Base-by-base conservation (phyloP, 2,888 invertebrate species). In the Leucozona laternaria region DNA sequence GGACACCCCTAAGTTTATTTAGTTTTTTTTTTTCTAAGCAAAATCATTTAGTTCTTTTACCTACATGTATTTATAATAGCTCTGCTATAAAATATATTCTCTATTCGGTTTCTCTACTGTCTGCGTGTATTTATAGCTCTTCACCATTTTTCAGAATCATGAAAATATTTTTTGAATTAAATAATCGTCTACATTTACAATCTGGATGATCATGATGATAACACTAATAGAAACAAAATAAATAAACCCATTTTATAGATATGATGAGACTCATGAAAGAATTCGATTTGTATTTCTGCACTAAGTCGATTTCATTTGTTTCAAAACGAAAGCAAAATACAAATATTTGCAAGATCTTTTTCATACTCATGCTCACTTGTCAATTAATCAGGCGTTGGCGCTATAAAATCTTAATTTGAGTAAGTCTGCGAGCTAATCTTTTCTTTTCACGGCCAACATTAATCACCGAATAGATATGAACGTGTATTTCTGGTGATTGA, bases 111-210 rank as follows among this genome's bases (percentile, higher is more conserved):
- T 45, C 6, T 20, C 7, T 17, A 25, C 6, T 17, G 43, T 66
- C 34, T 68, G 55, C 28, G 50, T 25, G 45, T 73, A 31, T 79
- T 60, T 79, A 79, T 84, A 79, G 70, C 17, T 15, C 20, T 57
- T 13, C 50, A 60, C 58, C 15, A 45, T 62, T 71, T 50, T 50
- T 60, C 34, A 64, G 71, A 76, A 66, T 71, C 71, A 80, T 48
- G n/a, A 62, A 58, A 48, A 71, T 80, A 75, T 71, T 34, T 79
- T 66, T 53, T 15, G 17, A 48, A 62, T 83, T 79, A 84, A 79
- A 70, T 71, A 75, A 84, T 58, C 68, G 17, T 22, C 50, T 43
- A 58, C 60, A 37, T 57, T 31, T 17, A 73, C 22, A 25, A 17
- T 25, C 1, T 62, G 28, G 34, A 58, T 25, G 34, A 58, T 25